Evolutionary conservation across 1,140 invertebrate genomes (phyloP).

Genomic region (Periplaneta americana): DNA sequence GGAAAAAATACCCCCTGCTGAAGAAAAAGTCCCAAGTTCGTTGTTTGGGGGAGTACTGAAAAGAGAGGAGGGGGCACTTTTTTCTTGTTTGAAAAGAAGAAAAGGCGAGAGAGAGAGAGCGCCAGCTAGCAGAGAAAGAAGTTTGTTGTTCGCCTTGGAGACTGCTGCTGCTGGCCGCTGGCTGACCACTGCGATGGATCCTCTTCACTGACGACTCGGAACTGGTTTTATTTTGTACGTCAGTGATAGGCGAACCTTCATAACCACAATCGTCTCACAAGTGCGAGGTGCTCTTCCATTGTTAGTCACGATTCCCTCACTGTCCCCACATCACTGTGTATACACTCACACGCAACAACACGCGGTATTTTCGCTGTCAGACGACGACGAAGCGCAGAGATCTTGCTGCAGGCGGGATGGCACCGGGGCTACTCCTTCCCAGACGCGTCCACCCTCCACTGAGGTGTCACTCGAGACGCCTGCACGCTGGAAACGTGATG

Average conservation of each 20-base stretch:
- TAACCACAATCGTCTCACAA: neutral
- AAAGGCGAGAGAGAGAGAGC: neutral
- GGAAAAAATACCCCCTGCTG: conserved; percentile 8
- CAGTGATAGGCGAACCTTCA: neutral
- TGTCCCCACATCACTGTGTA: neutral
- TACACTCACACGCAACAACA: neutral
- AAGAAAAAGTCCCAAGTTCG: neutral
- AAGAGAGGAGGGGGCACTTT: neutral
- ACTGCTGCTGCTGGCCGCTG: too few relatives aligned
- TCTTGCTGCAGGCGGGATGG: too few relatives aligned
- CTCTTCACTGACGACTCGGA: neutral
- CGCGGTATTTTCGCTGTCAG: neutral
- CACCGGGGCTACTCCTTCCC: neutral
- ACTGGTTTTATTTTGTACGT: neutral
- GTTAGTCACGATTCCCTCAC: too few relatives aligned
- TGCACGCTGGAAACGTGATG: neutral
- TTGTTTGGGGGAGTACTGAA: neutral
- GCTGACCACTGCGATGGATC: neutral
- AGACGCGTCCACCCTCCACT: neutral
- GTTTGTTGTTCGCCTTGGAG: conserved; percentile 5
- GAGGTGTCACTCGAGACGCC: neutral
- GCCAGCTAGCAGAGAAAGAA: neutral
- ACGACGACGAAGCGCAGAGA: too few relatives aligned
- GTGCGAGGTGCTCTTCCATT: too few relatives aligned
- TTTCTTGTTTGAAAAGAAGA: conserved; percentile 8